Conservation (phyloP, 2,797 vertebrate genomes). For the Anguilla pacifica region DNA sequence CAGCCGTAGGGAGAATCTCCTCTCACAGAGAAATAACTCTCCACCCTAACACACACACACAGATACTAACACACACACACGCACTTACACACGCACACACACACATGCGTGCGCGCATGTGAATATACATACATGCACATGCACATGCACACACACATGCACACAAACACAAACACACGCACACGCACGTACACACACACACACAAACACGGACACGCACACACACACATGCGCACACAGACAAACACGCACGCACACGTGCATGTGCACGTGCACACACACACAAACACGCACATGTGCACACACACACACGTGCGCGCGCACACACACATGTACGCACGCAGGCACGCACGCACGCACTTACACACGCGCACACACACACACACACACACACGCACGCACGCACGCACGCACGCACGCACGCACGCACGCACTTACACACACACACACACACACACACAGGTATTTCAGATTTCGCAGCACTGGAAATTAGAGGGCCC, state of each 20-base stretch:
- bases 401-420: conserved; percentile 32
- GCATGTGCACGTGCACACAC: conserved; percentile 36
- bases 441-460: neutral
- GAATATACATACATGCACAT: conserved; percentile 6
- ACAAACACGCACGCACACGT: neutral
- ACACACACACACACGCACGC: conserved; percentile 18
- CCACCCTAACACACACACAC: too few species aligned
- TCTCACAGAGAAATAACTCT: neutral
- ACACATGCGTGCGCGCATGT: neutral
- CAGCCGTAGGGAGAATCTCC: conserved; percentile 39
- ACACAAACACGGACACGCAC: neutral
- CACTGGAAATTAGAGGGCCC: conserved; percentile 1
- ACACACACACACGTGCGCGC: too few species aligned
- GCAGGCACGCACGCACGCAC: too few species aligned
- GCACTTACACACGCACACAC: neutral
- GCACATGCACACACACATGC: conserved; percentile 18
- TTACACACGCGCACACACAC: conserved; percentile 20
- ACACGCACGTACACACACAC: neutral
- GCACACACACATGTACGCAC: neutral
- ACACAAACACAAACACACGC: conserved; percentile 21
- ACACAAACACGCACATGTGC: conserved; percentile 27
- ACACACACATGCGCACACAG: neutral
- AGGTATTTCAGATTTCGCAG: neutral
- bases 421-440: neutral
- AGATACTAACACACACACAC: neutral